These are phyloP conservation scores for Petrocephalus zakoni DNA, from an alignment of 2,113 vertebrate genomes.

Conservation along the genomic window DNA sequence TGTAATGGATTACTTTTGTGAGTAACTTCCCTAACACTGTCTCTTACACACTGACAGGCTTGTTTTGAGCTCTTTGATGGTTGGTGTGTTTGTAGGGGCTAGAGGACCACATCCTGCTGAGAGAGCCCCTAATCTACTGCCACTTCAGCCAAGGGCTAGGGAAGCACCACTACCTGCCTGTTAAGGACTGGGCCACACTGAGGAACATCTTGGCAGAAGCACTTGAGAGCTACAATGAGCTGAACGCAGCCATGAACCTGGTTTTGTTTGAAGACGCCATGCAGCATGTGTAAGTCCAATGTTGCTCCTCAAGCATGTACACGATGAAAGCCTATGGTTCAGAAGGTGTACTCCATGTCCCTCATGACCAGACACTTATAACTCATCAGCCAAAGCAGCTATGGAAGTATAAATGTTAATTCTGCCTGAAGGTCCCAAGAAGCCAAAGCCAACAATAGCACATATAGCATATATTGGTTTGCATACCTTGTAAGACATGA, in stretches of 20 bases:
- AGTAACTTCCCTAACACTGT: no score
- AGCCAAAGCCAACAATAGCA: background rate
- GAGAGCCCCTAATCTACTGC: conserved; percentile 65
- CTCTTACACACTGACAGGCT: background rate
- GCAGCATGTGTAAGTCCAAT: conserved; percentile 63
- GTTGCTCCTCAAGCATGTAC: conserved; percentile 10
- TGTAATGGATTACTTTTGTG: no score
- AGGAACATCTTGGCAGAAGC: conserved; percentile 58
- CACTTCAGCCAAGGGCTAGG: conserved; percentile 54
- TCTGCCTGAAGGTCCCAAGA: background rate
- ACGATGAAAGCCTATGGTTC: background rate
- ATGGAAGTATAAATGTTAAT: background rate
- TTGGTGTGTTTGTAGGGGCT: conserved; percentile 48
- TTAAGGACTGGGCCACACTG: conserved; percentile 61
- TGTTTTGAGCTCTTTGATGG: background rate
- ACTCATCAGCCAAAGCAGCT: background rate
- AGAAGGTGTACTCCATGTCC: background rate
- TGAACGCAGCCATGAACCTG: conserved; percentile 62
- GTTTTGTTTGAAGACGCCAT: conserved; percentile 71
- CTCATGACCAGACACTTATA: background rate
- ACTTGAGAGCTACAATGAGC: conserved; percentile 66
- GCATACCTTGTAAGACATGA: background rate
- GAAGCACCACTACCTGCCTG: conserved; percentile 53
- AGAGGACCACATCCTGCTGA: conserved; percentile 48
- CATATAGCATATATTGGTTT: background rate